These are phyloP conservation scores for Aproaerema taeniolella DNA, from an alignment of 2,888 invertebrate genomes.

Conservation along the genomic window DNA sequence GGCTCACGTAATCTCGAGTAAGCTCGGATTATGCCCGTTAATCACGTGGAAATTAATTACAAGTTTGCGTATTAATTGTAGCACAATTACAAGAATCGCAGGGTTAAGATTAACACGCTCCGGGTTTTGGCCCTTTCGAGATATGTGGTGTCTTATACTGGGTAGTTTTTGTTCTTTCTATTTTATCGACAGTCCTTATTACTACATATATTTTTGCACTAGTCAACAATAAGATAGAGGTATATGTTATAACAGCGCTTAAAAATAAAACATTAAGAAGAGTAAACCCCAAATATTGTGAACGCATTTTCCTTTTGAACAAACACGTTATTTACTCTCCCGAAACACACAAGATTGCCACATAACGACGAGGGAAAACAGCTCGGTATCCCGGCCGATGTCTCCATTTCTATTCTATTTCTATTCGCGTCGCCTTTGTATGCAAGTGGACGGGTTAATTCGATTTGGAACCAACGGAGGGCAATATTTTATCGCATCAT, in stretches of 20 bases:
- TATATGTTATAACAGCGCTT: no score
- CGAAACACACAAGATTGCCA: conserved; percentile 31
- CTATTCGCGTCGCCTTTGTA: conserved; percentile 62
- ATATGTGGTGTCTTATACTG: no score
- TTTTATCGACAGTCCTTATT: no score
- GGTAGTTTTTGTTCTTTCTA: no score
- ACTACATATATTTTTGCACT: no score
- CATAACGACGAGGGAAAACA: conserved; percentile 51
- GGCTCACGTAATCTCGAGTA: conserved; percentile 72
- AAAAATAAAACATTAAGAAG: no score
- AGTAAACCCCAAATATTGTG: no score
- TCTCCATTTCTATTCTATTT: conserved; percentile 54
- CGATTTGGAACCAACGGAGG: conserved; percentile 69
- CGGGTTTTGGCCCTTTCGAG: no score
- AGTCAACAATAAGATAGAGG: no score
- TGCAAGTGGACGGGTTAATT: conserved; percentile 77
- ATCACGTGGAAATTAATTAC: conserved; percentile 76
- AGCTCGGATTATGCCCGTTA: conserved; percentile 75
- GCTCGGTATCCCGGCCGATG: conserved; percentile 61
- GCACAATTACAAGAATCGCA: conserved; percentile 67
- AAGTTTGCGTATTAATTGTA: conserved; percentile 75
- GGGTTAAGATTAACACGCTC: conserved; percentile 38
- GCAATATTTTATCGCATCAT: conserved; percentile 76
- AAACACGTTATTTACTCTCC: conserved; percentile 34
- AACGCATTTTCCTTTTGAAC: no score